Conservation (phyloP, 2,113 vertebrate species). For the Lota lota region DNA sequence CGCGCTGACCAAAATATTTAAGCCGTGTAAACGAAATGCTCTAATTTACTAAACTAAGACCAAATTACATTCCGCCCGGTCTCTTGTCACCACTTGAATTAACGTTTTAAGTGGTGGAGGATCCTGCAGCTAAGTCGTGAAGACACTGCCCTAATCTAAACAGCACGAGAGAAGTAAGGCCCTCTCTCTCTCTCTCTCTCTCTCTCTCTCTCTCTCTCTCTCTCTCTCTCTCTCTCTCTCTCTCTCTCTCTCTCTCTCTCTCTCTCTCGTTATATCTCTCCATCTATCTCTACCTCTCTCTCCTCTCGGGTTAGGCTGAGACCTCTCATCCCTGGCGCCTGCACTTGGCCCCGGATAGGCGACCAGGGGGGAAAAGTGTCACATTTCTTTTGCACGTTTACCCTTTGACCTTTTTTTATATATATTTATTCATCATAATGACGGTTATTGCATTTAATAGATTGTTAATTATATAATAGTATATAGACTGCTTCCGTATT, state of each 20-base stretch:
- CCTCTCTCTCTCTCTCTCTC: constrained; percentile 18
- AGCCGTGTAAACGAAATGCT: too few species aligned
- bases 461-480: too few species aligned
- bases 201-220: too few species aligned
- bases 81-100: constrained; percentile 21
- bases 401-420: constrained; percentile 14
- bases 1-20: too few species aligned
- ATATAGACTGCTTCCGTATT: too few species aligned
- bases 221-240: background rate
- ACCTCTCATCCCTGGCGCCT: constrained; percentile 74
- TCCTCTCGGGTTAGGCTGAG: constrained; percentile 60
- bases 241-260: background rate
- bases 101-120: constrained; percentile 46
- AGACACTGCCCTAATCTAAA: constrained; percentile 68
- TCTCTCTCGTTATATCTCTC: background rate
- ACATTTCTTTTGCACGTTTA: constrained; percentile 51
- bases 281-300: background rate
- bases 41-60: background rate
- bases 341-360: constrained; percentile 64
- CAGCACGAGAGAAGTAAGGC: constrained; percentile 27
- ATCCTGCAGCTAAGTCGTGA: constrained; percentile 32
- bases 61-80: background rate
- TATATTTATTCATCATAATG: too few species aligned
- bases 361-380: constrained; percentile 54
- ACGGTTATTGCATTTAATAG: too few species aligned